Evolutionary conservation across 2,888 invertebrate genomes (phyloP), one percentile per base, ranked within the genome.

Genomic region (Corbicula japonica): DNA sequence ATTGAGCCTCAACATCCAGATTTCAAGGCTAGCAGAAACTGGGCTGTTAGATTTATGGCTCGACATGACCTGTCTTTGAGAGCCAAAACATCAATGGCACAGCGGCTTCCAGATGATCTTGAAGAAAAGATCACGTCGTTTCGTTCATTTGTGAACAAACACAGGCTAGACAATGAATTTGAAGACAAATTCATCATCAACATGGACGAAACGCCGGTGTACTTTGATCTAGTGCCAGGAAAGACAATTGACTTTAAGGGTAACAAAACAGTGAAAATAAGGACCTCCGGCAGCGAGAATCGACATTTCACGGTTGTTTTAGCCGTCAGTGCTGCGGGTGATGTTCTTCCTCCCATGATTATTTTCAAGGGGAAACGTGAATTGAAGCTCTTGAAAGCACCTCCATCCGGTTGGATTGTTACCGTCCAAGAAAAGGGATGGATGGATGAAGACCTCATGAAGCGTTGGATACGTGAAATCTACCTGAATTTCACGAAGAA

Each of bases 341-440:
- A 38, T 5, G 18, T 62, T 2, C 46, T 79, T 4, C 79, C 70
- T 41, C 65, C 74, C 0, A 60, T 79, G 74, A 28, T 70, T 1
- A 78, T 73, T 10, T 78, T 78, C 32, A 78, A 73, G 58, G 78
- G 78, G 8, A 56, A 66, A 60, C 15, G 78, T 1, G 58, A 61
- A 18, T 32, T 74, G 8, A 52, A 73, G 2, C 3, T 73, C 23
- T n/a, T n/a, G n/a, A n/a, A n/a, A n/a, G 2, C 32, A 12, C 4
- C 4, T n/a, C 77, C 72, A 32, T 15, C 34, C 4, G 58, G 44
- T 2, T 78, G 69, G 72, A 34, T 73, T 26, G 68, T 61, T 2
- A 28, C 21, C 52, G 72, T 71, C 3, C 63, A n/a, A n/a, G n/a
- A n/a, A n/a, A n/a, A n/a, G n/a, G n/a, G n/a, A n/a, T n/a, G n/a